phyloP scores from a whole-genome alignment of 2,888 invertebrate species.

The Deroplatys truncata region DNA sequence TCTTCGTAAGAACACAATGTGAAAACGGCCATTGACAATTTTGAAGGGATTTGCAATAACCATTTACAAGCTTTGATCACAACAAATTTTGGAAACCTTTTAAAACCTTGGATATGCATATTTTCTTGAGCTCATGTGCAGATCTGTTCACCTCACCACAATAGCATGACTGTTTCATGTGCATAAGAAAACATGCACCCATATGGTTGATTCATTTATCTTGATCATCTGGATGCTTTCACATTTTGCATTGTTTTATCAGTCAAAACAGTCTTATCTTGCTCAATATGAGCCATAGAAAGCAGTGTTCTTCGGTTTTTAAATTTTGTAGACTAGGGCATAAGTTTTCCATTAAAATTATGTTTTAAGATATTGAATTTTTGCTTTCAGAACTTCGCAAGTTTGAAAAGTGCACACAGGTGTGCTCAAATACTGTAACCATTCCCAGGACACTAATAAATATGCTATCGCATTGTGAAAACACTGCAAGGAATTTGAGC shows the following conservation, averaged over 20 bases:
- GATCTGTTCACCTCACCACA: not conserved
- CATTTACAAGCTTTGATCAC: conserved; percentile 17
- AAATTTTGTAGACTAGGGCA: conserved; percentile 21
- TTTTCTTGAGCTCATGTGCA: conserved; percentile 10
- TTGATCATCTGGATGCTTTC: conserved; percentile 8
- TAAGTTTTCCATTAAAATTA: not conserved
- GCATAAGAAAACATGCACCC: conserved; percentile 7
- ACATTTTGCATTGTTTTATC: conserved; percentile 17
- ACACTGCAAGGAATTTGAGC: conserved; percentile 25
- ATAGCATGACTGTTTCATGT: not conserved
- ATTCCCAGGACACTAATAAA: not conserved
- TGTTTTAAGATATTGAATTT: not conserved
- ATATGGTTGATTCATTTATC: not conserved
- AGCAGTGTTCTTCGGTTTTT: conserved; percentile 15
- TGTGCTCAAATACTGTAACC: not conserved
- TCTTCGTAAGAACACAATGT: conserved; percentile 12
- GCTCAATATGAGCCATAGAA: conserved; percentile 30
- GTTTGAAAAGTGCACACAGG: not conserved
- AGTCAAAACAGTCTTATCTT: conserved; percentile 26
- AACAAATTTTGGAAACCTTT: conserved; percentile 2
- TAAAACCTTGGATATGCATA: conserved; percentile 3
- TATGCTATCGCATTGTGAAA: not conserved
- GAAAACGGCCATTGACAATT: conserved; percentile 22
- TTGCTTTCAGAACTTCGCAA: not conserved
- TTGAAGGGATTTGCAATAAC: conserved; percentile 4